Base-by-base conservation (phyloP, 2,113 vertebrate species). In the Urocynchramus pylzowi region DNA sequence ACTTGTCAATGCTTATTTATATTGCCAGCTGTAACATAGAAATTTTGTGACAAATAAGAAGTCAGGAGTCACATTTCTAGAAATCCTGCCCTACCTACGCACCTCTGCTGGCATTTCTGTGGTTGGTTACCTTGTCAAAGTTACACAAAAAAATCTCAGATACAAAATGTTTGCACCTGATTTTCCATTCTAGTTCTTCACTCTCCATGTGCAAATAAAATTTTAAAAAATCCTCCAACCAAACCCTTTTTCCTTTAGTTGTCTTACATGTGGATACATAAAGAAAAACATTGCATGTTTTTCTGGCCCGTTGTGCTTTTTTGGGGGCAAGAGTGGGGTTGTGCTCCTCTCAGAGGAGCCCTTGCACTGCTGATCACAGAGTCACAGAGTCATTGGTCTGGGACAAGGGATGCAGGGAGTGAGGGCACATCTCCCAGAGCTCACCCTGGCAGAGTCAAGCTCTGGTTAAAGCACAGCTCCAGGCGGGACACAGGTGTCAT, bases 311-410 rank as follows among this genome's bases (percentile, higher is more conserved):
- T 47, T 23, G 33, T 44, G 27, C 3, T 61, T 88, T 88, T 91
- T 80, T 0, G 17, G 2, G 56, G 4, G 1, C 45, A 61, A 73
- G 1, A 1, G 19, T 22, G n/a, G 8, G 7, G 15, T 4, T 35
- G 14, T 2, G 4, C 5, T 76, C 69, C 42, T 54, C 67, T 56
- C 71, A 70, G 67, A 53, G 63, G 23, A 78, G 16, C 21, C 45
- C n/a, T 90, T 61, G 37, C 28, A 24, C 9, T 41, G 41, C 28
- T 74, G 12, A 26, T 67, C 47, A 16, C 21, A 42, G 8, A 9
- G 16, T 7, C n/a, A 24, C 0, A 0, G 0, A 65, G 45, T 11
- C 5, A 0, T 4, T 28, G 24, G 11, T 41, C 30, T 47, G 47
- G 27, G 39, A 42, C 0, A 4, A n/a, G 23, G 35, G 22, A 23